Percentiles rank a stretch among this genome's conserved stretches.
phyloP scores from a whole-genome alignment of 2,113 vertebrate genomes.

The Nyctibius bracteatus region DNA sequence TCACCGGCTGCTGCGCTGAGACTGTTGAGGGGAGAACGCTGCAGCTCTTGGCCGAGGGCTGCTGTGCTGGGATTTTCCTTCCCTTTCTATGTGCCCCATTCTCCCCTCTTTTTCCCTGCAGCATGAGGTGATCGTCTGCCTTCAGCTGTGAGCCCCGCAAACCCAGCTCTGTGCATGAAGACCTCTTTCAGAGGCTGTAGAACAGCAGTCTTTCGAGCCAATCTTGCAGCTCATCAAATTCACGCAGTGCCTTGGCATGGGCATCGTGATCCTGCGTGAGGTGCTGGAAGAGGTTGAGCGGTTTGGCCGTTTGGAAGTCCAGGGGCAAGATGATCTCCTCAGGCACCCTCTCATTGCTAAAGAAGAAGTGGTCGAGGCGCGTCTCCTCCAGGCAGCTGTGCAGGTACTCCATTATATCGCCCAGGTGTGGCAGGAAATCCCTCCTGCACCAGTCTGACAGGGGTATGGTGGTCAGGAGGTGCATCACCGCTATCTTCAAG shows the following conservation, averaged over 20 bases:
- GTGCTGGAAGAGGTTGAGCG: not conserved
- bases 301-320: fast-evolving
- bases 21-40: too few relatives aligned
- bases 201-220: too few relatives aligned
- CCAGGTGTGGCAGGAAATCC: not conserved
- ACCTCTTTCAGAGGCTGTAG: too few relatives aligned
- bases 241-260: not conserved
- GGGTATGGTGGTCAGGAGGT: not conserved
- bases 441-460: not conserved
- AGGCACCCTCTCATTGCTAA: not conserved
- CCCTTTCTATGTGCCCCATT: too few relatives aligned
- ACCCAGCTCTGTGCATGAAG: not conserved
- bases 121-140: not conserved
- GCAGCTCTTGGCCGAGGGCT: too few relatives aligned
- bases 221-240: not conserved
- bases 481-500: not conserved
- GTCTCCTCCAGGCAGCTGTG: not conserved
- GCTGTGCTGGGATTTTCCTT: too few relatives aligned
- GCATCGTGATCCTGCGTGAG: not conserved
- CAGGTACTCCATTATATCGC: not conserved
- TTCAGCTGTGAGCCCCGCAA: not conserved
- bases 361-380: not conserved
- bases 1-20: too few relatives aligned
- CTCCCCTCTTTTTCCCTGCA: too few relatives aligned
- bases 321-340: not conserved